These are phyloP conservation scores for Zoroaster sp. DNA, from an alignment of 53 echinoderm and acorn worm species.

Conservation along the genomic window DNA sequence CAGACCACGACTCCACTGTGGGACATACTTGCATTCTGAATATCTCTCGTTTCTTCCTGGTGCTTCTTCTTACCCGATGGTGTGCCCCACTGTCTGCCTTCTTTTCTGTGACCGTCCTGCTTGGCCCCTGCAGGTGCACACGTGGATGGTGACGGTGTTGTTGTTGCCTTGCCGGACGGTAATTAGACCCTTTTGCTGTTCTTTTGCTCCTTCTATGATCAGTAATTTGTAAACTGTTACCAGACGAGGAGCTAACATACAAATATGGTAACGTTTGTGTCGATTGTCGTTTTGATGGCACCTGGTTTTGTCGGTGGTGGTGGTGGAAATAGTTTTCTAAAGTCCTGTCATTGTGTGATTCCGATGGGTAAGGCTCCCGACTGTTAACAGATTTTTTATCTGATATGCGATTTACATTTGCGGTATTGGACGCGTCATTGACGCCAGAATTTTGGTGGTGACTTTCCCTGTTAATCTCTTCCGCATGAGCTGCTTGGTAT, in stretches of 20 bases:
- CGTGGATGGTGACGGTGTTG: background rate
- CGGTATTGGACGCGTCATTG: background rate
- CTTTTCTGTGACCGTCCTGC: background rate
- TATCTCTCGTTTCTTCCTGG: slow-evolving; percentile 36
- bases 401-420: slow-evolving; percentile 17
- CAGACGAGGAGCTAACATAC: background rate
- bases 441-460: background rate
- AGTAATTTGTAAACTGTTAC: background rate
- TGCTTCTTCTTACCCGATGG: background rate
- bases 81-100: background rate
- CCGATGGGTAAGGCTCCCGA: background rate
- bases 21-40: slow-evolving; percentile 50
- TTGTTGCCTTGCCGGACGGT: background rate
- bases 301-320: slow-evolving; percentile 12
- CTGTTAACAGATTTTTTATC: slow-evolving; percentile 8
- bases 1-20: slow-evolving; percentile 58
- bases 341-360: slow-evolving; percentile 7
- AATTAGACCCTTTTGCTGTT: background rate
- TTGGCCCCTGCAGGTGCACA: background rate
- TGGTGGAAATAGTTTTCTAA: background rate
- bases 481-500: background rate
- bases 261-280: background rate
- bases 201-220: background rate
- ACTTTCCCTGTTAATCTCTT: background rate
- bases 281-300: slow-evolving; percentile 1